A percentile compares a stretch with the other conserved stretches of the same genome.
These are phyloP conservation scores for Colistium nudipinnis DNA, from an alignment of 2,113 vertebrate species.

Conservation along the genomic window DNA sequence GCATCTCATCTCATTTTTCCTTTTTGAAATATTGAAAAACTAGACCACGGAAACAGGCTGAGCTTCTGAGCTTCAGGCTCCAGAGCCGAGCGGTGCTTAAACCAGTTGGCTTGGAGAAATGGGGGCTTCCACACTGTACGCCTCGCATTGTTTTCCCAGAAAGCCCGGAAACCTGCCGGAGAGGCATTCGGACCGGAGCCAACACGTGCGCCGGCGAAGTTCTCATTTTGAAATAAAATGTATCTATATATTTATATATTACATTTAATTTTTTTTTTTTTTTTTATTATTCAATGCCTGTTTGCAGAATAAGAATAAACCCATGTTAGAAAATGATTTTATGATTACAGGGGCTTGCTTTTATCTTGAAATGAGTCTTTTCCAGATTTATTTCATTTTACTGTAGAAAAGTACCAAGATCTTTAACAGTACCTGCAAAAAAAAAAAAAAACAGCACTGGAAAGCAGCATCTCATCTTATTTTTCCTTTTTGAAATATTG, in stretches of 20 bases:
- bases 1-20: neutral
- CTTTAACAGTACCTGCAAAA: neutral
- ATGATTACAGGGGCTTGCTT: no score
- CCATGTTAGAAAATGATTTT: no score
- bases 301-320: neutral
- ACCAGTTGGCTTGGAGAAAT: constrained; percentile 28
- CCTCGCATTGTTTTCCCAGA: constrained; percentile 34
- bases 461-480: neutral
- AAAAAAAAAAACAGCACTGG: neutral
- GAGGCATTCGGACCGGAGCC: constrained; percentile 45
- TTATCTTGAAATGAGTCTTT: no score
- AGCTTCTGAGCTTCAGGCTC: neutral
- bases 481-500: neutral
- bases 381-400: no score
- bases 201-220: constrained; percentile 13
- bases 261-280: no score
- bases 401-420: no score
- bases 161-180: constrained; percentile 53
- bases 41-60: neutral
- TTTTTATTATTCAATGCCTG: neutral
- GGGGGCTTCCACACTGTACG: constrained; percentile 15
- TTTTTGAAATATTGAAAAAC: neutral
- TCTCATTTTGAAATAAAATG: no score
- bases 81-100: constrained; percentile 12
- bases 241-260: no score